A percentile compares a stretch with the other conserved stretches of the same genome.
Conservation (phyloP, 2,888 invertebrate species). For the Ophraella communa region DNA sequence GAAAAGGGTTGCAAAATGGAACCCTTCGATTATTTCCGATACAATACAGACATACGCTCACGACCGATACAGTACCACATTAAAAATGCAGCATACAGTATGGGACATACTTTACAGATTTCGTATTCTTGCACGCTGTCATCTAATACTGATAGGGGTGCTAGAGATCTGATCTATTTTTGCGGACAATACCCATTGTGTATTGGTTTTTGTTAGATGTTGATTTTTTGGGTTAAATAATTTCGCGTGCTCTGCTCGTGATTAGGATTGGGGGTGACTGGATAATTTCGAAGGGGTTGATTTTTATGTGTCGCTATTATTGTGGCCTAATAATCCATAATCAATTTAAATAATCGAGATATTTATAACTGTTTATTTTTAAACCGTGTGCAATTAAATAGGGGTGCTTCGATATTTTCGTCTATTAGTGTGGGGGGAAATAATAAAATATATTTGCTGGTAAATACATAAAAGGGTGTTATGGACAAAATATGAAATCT, state of each 20-base stretch:
- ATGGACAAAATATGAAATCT: no score
- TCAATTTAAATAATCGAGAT: constrained; percentile 8
- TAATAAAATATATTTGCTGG: no score
- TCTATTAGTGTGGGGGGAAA: no score
- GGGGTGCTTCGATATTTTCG: no score
- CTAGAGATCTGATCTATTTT: constrained; percentile 46
- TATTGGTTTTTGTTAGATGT: constrained; percentile 47
- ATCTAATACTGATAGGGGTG: constrained; percentile 17
- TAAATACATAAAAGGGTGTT: no score
- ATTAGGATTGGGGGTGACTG: constrained; percentile 32
- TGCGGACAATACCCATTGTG: constrained; percentile 48
- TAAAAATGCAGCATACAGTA: constrained; percentile 13
- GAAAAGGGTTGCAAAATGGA: constrained; percentile 38
- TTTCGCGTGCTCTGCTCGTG: constrained; percentile 51
- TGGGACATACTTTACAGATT: background rate
- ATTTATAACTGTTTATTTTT: no score
- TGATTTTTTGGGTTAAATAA: constrained; percentile 50
- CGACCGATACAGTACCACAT: constrained; percentile 14
- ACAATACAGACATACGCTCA: constrained; percentile 31
- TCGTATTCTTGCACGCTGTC: constrained; percentile 1
- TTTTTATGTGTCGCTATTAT: constrained; percentile 15
- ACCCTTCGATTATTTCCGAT: constrained; percentile 39
- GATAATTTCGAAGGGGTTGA: constrained; percentile 13
- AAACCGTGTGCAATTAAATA: no score
- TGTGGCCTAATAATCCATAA: constrained; percentile 23